Percentiles rank a stretch among this genome's conserved stretches.
These are phyloP conservation scores for Bos indicus DNA, from an alignment of 2,113 vertebrate genomes.

Conservation along the genomic window DNA sequence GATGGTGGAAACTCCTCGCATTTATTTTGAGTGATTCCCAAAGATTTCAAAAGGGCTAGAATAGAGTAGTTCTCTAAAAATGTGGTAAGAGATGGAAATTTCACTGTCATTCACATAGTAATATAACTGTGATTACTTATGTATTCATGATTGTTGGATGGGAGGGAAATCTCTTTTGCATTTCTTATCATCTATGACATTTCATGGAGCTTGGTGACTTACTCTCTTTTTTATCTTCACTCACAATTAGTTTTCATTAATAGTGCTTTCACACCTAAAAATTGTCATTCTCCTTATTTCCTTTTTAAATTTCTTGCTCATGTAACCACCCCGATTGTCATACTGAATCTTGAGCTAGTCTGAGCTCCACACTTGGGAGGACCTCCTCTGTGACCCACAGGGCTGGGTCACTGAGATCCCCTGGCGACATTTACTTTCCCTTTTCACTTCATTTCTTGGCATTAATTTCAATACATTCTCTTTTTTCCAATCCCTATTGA, in stretches of 20 bases:
- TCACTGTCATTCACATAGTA: neutral
- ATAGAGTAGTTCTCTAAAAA: neutral
- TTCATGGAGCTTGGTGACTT: neutral
- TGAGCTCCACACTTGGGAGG: neutral
- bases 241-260: neutral
- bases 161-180: neutral
- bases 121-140: neutral
- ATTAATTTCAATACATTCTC: neutral
- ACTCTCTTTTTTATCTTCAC: neutral
- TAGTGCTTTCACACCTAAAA: neutral
- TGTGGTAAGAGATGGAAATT: neutral
- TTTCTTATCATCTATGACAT: neutral
- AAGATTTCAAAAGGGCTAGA: neutral
- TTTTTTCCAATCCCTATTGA: neutral
- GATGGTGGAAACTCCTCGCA: neutral
- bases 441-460: neutral
- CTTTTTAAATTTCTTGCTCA: neutral
- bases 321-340: neutral
- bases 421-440: neutral
- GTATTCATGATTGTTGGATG: neutral
- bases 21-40: neutral
- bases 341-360: neutral
- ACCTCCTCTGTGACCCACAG: neutral
- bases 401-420: neutral
- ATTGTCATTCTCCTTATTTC: neutral